phyloP scores from a whole-genome alignment of 2,888 invertebrate species.

The Eupithecia inturbata region DNA sequence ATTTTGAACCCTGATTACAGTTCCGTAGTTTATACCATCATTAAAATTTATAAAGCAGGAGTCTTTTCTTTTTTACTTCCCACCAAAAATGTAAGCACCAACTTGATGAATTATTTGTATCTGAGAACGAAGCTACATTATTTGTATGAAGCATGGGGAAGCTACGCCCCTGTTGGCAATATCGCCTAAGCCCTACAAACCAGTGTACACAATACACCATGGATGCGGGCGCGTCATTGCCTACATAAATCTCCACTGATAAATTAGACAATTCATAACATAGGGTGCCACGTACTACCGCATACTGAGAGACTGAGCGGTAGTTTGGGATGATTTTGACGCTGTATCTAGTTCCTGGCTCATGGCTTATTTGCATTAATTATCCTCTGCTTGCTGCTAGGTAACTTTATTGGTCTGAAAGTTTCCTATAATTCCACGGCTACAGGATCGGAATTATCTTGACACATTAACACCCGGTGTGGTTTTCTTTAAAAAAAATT shows the following conservation, averaged over 20 bases:
- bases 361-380: neutral
- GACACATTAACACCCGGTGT: neutral
- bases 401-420: too few species aligned
- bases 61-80: neutral
- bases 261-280: slow-evolving; percentile 75
- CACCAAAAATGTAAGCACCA: neutral
- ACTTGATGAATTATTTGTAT: slow-evolving; percentile 4
- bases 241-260: slow-evolving; percentile 72
- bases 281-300: slow-evolving; percentile 60
- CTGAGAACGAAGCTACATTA: neutral
- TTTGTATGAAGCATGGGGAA: slow-evolving; percentile 3
- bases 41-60: too few species aligned
- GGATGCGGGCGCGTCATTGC: slow-evolving; percentile 69
- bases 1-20: too few species aligned
- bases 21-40: too few species aligned
- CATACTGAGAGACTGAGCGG: slow-evolving; percentile 50
- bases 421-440: neutral
- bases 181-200: slow-evolving; percentile 40
- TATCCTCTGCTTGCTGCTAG: neutral
- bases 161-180: slow-evolving; percentile 37
- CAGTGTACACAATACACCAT: slow-evolving; percentile 44
- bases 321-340: slow-evolving; percentile 60
- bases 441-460: neutral
- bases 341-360: slow-evolving; percentile 53
- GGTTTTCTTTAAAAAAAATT: neutral